Percentiles rank a stretch among this genome's conserved stretches.
phyloP scores from a whole-genome alignment of 2,888 invertebrate genomes.

The Hylaea fasciaria region DNA sequence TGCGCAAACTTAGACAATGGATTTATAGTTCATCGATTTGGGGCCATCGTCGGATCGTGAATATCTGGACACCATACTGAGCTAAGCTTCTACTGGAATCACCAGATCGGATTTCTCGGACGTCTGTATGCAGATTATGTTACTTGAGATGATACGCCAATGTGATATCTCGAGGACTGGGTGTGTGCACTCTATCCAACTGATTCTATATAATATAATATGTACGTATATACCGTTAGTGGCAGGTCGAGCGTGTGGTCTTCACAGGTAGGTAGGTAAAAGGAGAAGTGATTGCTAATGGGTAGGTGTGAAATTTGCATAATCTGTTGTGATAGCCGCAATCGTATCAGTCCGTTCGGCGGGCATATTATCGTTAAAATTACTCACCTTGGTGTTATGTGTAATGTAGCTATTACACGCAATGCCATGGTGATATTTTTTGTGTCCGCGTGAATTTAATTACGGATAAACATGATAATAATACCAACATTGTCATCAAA shows the following conservation, averaged over 20 bases:
- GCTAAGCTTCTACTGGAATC: constrained; percentile 38
- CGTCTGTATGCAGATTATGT: constrained; percentile 30
- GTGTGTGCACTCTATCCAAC: constrained; percentile 10
- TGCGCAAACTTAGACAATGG: constrained; percentile 84
- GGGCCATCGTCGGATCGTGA: constrained; percentile 68
- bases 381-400: too few species aligned
- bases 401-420: too few species aligned
- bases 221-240: constrained; percentile 1
- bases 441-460: too few species aligned
- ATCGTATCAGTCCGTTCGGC: not conserved
- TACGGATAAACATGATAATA: constrained; percentile 1
- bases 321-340: constrained; percentile 10
- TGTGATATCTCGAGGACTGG: constrained; percentile 13
- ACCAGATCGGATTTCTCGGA: constrained; percentile 26
- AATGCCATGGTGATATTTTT: too few species aligned
- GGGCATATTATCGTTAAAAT: too few species aligned
- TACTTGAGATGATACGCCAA: constrained; percentile 29
- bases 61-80: constrained; percentile 51
- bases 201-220: not conserved
- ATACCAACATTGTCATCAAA: constrained; percentile 28
- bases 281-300: not conserved
- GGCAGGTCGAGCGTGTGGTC: not conserved
- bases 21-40: constrained; percentile 84
- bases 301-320: constrained; percentile 8
- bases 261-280: not conserved